Evolutionary conservation across 1,140 invertebrate genomes (phyloP).

Genomic region (Ceratina japonica): DNA sequence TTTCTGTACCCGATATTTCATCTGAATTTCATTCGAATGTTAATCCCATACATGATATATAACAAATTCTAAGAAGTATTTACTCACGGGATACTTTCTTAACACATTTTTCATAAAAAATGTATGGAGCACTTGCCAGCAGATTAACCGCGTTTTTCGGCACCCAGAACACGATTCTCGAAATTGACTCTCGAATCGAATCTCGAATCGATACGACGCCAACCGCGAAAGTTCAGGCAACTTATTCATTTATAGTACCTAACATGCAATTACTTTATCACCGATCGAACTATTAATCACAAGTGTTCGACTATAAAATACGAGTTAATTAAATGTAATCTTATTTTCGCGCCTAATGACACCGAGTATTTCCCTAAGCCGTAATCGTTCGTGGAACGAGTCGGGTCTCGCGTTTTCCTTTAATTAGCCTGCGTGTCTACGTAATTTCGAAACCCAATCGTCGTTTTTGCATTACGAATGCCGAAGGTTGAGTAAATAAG

Average conservation of each 20-base stretch:
- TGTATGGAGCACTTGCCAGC: too few relatives aligned
- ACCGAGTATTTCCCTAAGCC: not conserved
- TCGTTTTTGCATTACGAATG: conserved; percentile 1
- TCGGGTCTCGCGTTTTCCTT: not conserved
- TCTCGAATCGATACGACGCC: not conserved
- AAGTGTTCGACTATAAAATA: not conserved
- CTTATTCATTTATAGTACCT: too few relatives aligned
- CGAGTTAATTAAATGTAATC: not conserved
- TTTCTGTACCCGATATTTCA: too few relatives aligned
- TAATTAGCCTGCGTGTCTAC: not conserved
- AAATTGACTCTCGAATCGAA: not conserved
- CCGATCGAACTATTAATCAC: not conserved
- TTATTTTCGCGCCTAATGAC: not conserved
- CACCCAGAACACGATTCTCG: not conserved
- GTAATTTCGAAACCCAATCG: not conserved
- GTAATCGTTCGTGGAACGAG: not conserved
- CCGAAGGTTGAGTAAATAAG: conserved; percentile 7
- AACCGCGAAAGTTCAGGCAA: not conserved
- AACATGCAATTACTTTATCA: too few relatives aligned
- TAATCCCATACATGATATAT: not conserved
- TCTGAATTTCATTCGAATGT: not conserved
- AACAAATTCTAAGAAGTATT: not conserved
- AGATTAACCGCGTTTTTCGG: not conserved
- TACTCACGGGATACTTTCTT: not conserved
- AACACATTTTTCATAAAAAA: not conserved